phyloP scores from a whole-genome alignment of 2,113 vertebrate genomes.

The Oryzias woworae region DNA sequence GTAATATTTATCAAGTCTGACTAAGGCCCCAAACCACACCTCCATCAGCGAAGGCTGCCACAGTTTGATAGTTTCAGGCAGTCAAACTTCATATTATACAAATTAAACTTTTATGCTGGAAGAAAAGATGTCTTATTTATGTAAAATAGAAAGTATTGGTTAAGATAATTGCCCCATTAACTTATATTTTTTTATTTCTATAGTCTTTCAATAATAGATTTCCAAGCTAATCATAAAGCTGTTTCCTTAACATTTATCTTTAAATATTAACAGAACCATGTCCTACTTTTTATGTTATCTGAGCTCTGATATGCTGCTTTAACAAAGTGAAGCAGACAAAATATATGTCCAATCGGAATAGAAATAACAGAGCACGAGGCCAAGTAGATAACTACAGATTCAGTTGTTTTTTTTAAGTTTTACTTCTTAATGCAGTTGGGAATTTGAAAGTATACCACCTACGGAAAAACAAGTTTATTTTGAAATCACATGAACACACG shows the following conservation, averaged over 20 bases:
- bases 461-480: conserved; percentile 2
- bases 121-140: no score
- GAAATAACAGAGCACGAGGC: no score
- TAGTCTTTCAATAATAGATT: background rate
- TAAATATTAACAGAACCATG: conserved; percentile 47
- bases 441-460: no score
- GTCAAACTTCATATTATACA: background rate
- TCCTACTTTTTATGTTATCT: background rate
- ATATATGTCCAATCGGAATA: conserved; percentile 11
- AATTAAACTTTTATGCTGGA: no score
- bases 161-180: background rate
- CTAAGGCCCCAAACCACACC: background rate
- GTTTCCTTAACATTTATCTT: conserved; percentile 36
- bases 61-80: background rate
- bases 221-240: background rate
- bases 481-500: conserved; percentile 23
- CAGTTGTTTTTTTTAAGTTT: no score
- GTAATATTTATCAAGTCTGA: conserved; percentile 36
- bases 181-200: conserved; percentile 5
- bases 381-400: no score
- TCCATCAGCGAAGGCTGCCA: conserved; percentile 2
- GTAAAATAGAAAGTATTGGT: no score
- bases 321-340: background rate
- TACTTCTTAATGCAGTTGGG: no score
- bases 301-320: background rate